Evolutionary conservation across 2,797 vertebrate genomes (phyloP).

Genomic region (Hydrophis major): DNA sequence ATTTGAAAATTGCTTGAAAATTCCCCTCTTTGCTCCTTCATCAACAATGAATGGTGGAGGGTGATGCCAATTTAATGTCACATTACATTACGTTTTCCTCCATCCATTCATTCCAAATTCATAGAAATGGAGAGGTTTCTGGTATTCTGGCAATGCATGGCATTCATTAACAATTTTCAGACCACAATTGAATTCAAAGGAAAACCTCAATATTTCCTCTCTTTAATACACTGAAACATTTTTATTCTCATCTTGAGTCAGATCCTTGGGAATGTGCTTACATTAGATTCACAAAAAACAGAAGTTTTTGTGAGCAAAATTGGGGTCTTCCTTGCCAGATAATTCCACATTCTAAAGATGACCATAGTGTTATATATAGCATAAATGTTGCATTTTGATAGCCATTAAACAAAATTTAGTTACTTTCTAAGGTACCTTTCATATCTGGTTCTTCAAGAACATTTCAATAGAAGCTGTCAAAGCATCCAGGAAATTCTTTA

Average conservation of each 20-base stretch:
- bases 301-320: background rate
- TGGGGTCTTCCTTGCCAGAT: background rate
- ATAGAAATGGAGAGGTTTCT: background rate
- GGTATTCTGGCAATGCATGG: background rate
- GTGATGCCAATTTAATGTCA: background rate
- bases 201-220: background rate
- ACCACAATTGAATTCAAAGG: background rate
- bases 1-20: background rate
- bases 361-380: too few relatives aligned
- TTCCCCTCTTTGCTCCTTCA: background rate
- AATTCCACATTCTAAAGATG: background rate
- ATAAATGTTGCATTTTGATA: background rate
- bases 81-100: background rate
- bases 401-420: background rate
- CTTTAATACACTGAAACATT: background rate
- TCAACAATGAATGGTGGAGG: background rate
- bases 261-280: background rate
- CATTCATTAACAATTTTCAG: background rate
- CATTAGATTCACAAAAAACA: background rate
- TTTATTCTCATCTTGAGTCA: background rate
- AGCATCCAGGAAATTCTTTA: background rate
- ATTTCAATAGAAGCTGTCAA: background rate
- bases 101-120: background rate
- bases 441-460: background rate
- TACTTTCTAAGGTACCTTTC: background rate